Evolutionary conservation across 2,888 invertebrate genomes (phyloP).

Genomic region (Nomada ruficornis): DNA sequence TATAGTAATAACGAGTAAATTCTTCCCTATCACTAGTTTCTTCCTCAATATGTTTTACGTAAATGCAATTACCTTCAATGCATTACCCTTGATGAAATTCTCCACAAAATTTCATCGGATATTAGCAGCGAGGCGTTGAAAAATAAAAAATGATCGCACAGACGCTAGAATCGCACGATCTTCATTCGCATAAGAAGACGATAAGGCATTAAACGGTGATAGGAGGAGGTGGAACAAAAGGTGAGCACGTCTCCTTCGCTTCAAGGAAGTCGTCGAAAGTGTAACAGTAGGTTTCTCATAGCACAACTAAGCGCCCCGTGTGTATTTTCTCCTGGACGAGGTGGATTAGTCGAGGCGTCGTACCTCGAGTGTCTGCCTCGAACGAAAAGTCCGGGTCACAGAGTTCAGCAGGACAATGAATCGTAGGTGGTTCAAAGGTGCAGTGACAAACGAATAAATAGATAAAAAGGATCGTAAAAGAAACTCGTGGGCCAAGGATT

Average conservation of each 20-base stretch:
- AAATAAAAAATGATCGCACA: too few relatives aligned
- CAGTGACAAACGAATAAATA: conserved; percentile 19
- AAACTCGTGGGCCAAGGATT: conserved; percentile 38
- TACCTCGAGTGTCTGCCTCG: conserved; percentile 20
- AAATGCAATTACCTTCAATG: too few relatives aligned
- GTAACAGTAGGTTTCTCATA: conserved; percentile 65
- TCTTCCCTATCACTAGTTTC: too few relatives aligned
- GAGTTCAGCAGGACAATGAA: conserved; percentile 40
- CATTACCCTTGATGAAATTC: too few relatives aligned
- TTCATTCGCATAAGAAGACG: neutral
- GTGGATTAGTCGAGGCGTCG: conserved; percentile 24
- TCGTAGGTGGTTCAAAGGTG: conserved; percentile 18
- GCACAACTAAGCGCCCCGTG: conserved; percentile 17
- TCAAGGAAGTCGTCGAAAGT: conserved; percentile 65
- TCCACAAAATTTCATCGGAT: too few relatives aligned
- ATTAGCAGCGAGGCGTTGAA: too few relatives aligned
- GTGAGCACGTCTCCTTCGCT: conserved; percentile 33
- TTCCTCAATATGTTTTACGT: too few relatives aligned
- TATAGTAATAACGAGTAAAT: too few relatives aligned
- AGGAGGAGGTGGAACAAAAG: conserved; percentile 33
- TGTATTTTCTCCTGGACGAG: conserved; percentile 10
- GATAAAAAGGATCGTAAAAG: conserved; percentile 1
- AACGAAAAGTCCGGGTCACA: conserved; percentile 31
- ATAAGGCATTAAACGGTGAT: conserved; percentile 7
- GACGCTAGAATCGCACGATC: too few relatives aligned